These are phyloP conservation scores for Lithosia quadra DNA, from an alignment of 2,888 invertebrate genomes.

Conservation along the genomic window DNA sequence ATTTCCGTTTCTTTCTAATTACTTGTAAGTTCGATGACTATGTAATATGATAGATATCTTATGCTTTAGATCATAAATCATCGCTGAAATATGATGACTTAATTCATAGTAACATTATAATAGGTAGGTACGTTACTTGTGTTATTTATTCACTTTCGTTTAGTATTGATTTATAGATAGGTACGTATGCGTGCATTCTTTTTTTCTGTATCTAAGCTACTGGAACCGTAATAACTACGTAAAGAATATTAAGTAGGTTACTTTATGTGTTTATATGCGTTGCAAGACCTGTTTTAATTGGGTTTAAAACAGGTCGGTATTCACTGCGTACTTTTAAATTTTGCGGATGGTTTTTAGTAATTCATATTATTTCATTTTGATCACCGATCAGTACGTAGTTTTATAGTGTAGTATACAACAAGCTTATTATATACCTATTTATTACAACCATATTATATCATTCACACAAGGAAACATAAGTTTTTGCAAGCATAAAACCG, in stretches of 20 bases:
- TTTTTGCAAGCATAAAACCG: slow-evolving; percentile 26
- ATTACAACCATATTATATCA: background rate
- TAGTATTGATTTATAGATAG: slow-evolving; percentile 44
- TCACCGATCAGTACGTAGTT: too few relatives aligned
- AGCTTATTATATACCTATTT: background rate
- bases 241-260: slow-evolving; percentile 14
- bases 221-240: slow-evolving; percentile 14
- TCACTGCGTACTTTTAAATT: background rate
- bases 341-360: too few relatives aligned
- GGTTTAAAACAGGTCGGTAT: background rate
- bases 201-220: slow-evolving; percentile 26
- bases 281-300: background rate
- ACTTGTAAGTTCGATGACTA: slow-evolving; percentile 13
- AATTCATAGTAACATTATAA: background rate
- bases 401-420: too few relatives aligned
- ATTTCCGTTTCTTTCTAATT: slow-evolving; percentile 19
- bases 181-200: slow-evolving; percentile 35
- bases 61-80: background rate
- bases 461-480: slow-evolving; percentile 11
- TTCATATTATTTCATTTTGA: too few relatives aligned
- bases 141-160: slow-evolving; percentile 51
- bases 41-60: background rate
- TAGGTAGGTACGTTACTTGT: slow-evolving; percentile 23
- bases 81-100: background rate
- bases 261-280: slow-evolving; percentile 6